A percentile compares a stretch with the other conserved stretches of the same genome.
Evolutionary conservation across 2,888 invertebrate species (phyloP).

Genomic region (Steinernema hermaphroditum): DNA sequence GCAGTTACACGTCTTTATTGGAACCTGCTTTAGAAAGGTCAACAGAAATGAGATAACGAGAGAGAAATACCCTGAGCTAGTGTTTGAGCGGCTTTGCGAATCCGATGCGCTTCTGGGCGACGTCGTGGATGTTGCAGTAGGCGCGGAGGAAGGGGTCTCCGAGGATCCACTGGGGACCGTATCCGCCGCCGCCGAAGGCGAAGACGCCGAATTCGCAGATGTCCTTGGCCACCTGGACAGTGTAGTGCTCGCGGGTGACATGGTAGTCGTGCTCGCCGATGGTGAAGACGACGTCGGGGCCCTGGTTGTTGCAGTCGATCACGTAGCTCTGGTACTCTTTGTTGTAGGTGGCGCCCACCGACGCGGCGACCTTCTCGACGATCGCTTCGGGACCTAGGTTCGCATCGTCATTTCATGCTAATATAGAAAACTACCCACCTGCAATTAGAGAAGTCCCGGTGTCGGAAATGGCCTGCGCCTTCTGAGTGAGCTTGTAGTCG

Average conservation of each 20-base stretch:
- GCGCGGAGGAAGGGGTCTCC: slow-evolving; percentile 54
- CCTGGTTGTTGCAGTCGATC: slow-evolving; percentile 50
- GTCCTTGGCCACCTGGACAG: slow-evolving; percentile 46
- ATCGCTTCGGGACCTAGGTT: slow-evolving; percentile 50
- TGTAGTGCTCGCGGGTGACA: slow-evolving; percentile 48
- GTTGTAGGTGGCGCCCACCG: slow-evolving; percentile 52
- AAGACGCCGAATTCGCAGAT: slow-evolving; percentile 54
- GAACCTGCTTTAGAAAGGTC: not conserved
- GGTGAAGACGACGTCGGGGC: slow-evolving; percentile 50
- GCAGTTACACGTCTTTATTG: slow-evolving; percentile 12
- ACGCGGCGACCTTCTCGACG: slow-evolving; percentile 44
- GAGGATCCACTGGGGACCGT: slow-evolving; percentile 52
- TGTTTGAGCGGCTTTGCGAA: slow-evolving; percentile 50
- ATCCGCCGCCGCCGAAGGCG: slow-evolving; percentile 47
- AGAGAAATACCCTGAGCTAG: slow-evolving; percentile 22
- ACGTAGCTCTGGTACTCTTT: slow-evolving; percentile 49
- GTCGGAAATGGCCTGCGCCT: slow-evolving; percentile 46
- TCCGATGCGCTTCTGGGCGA: slow-evolving; percentile 48
- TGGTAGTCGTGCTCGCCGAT: slow-evolving; percentile 51
- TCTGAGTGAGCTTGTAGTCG: slow-evolving; percentile 28
- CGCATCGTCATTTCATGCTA: too few species aligned
- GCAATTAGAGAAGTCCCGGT: slow-evolving; percentile 59
- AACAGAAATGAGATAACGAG: not conserved
- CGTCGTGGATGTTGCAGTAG: slow-evolving; percentile 50
- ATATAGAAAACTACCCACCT: too few species aligned